phyloP scores from a whole-genome alignment of 1,140 invertebrate species.

The Leptinotarsa defecta region DNA sequence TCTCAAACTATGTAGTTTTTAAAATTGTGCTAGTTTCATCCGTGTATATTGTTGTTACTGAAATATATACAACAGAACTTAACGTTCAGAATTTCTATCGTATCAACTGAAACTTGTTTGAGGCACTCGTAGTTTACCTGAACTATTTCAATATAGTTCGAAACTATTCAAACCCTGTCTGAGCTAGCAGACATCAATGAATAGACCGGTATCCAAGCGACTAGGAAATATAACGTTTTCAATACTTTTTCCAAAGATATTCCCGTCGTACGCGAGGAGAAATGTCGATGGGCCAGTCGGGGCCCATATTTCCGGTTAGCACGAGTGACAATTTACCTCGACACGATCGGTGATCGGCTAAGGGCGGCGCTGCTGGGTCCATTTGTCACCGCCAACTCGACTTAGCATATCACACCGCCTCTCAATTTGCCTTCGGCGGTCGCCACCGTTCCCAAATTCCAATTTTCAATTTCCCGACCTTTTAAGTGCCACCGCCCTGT shows the following conservation, averaged over 20 bases:
- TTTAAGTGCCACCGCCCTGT: conserved; percentile 7
- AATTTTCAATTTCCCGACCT: background rate
- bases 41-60: too few species aligned
- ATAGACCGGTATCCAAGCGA: too few species aligned
- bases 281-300: conserved; percentile 1
- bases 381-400: conserved; percentile 7
- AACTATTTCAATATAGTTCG: too few species aligned
- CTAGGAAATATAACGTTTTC: too few species aligned
- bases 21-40: too few species aligned
- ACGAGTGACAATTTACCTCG: background rate
- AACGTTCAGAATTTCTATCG: too few species aligned
- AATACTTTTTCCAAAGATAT: background rate
- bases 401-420: conserved; percentile 7
- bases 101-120: too few species aligned
- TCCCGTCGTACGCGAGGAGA: background rate
- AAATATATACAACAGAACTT: too few species aligned
- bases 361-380: conserved; percentile 3
- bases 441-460: background rate
- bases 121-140: too few species aligned
- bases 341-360: conserved; percentile 7
- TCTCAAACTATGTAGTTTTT: too few species aligned
- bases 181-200: too few species aligned
- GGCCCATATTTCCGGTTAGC: conserved; percentile 2
- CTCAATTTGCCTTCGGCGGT: conserved; percentile 4
- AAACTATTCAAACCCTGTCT: too few species aligned